Percentiles rank a stretch among this genome's conserved stretches.
Evolutionary conservation across 1,140 invertebrate species (phyloP).

Genomic region (Metopolophium dirhodum): DNA sequence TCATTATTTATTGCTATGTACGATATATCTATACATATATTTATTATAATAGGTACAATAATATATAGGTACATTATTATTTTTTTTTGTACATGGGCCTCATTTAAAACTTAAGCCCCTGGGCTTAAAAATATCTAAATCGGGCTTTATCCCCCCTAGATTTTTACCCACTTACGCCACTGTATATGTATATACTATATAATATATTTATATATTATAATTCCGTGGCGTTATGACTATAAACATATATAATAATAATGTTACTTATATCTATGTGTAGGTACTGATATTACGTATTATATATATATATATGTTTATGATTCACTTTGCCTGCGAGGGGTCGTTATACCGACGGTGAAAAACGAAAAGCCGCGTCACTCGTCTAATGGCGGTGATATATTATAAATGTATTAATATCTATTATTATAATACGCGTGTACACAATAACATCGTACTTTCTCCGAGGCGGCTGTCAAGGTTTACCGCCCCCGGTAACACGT

Average conservation of each 20-base stretch:
- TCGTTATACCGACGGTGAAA: neutral
- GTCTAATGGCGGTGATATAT: neutral
- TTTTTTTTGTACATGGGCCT: too few relatives aligned
- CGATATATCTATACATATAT: too few relatives aligned
- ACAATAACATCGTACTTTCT: slow-evolving; percentile 18
- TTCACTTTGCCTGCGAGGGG: slow-evolving; percentile 17
- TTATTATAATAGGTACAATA: too few relatives aligned
- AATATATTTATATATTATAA: neutral
- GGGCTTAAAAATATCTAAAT: too few relatives aligned
- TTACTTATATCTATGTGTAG: neutral
- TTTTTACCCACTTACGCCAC: too few relatives aligned
- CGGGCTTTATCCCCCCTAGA: too few relatives aligned
- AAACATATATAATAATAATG: neutral
- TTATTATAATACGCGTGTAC: neutral
- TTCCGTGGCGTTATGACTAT: neutral
- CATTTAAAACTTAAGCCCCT: too few relatives aligned
- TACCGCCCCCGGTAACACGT: neutral
- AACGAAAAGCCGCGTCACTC: slow-evolving; percentile 4
- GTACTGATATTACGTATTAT: neutral
- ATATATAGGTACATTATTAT: too few relatives aligned
- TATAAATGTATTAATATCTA: neutral
- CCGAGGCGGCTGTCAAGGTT: slow-evolving; percentile 15
- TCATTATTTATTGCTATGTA: too few relatives aligned
- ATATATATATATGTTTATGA: neutral
- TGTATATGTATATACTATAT: too few relatives aligned